phyloP scores from a whole-genome alignment of 2,888 invertebrate species.

The Tetheella fluctuosa region DNA sequence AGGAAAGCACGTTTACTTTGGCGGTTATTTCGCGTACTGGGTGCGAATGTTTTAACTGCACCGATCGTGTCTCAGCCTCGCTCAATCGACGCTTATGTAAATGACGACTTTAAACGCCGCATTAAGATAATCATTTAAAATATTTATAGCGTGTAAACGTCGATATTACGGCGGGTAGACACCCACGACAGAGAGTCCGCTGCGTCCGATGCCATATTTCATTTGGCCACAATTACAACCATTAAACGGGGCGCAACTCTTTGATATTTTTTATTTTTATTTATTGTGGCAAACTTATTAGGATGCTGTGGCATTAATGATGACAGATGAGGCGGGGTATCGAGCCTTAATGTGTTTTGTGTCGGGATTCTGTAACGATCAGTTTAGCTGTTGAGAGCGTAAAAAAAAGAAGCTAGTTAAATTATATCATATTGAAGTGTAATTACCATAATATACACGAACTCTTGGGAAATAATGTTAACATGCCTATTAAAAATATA shows the following conservation, averaged over 20 bases:
- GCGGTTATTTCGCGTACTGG: conserved; percentile 52
- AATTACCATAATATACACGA: conserved; percentile 26
- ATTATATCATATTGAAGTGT: conserved; percentile 54
- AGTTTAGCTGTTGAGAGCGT: conserved; percentile 48
- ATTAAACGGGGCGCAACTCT: conserved; percentile 80
- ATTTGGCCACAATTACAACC: conserved; percentile 81
- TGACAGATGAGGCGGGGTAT: conserved; percentile 79
- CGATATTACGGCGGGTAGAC: conserved; percentile 74
- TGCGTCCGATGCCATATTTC: conserved; percentile 72
- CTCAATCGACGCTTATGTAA: conserved; percentile 53
- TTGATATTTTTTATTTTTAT: conserved; percentile 76
- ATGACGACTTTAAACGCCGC: conserved; percentile 62
- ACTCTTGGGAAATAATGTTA: conserved; percentile 13
- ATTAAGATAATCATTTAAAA: conserved; percentile 75
- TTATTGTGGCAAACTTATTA: conserved; percentile 82
- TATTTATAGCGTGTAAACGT: conserved; percentile 79
- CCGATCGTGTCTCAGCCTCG: conserved; percentile 32
- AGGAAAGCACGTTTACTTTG: conserved; percentile 55
- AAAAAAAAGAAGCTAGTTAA: conserved; percentile 53
- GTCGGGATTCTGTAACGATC: conserved; percentile 57
- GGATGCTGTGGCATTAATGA: conserved; percentile 82
- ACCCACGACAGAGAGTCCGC: conserved; percentile 70
- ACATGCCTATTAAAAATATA: conserved; percentile 12
- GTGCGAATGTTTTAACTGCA: conserved; percentile 61
- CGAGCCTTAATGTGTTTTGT: conserved; percentile 69